These are phyloP conservation scores for Mirounga angustirostris DNA, from an alignment of 2,113 vertebrate species.

Conservation along the genomic window DNA sequence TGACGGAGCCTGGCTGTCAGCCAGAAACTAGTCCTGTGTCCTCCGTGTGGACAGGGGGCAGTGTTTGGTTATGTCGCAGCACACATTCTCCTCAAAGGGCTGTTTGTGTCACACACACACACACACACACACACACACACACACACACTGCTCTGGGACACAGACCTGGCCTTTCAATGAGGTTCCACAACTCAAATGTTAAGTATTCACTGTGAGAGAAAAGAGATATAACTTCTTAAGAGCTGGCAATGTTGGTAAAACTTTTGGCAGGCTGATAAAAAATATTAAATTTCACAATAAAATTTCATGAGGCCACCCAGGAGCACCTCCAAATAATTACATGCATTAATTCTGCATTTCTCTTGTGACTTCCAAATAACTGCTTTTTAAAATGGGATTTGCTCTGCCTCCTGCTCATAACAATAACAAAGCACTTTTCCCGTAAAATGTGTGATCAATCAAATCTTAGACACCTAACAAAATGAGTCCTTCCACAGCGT, in stretches of 20 bases:
- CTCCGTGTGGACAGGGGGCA: neutral
- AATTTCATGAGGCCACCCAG: constrained; percentile 71
- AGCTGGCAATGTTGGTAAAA: constrained; percentile 47
- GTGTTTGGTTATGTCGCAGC: neutral
- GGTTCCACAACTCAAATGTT: constrained; percentile 34
- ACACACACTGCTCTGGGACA: neutral
- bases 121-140: neutral
- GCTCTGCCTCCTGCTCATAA: constrained; percentile 65
- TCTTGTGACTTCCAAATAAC: constrained; percentile 74
- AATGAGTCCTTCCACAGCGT: constrained; percentile 46
- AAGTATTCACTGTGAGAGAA: constrained; percentile 26
- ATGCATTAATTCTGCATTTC: constrained; percentile 74
- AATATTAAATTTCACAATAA: constrained; percentile 70
- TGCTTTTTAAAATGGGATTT: constrained; percentile 77
- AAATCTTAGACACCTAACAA: constrained; percentile 59
- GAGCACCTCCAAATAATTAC: constrained; percentile 72
- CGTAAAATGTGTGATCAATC: constrained; percentile 69
- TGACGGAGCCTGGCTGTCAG: neutral
- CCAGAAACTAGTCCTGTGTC: neutral
- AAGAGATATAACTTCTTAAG: constrained; percentile 49
- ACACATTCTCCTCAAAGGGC: constrained; percentile 27
- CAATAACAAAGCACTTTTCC: constrained; percentile 56
- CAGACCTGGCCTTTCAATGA: constrained; percentile 37
- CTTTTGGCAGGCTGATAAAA: constrained; percentile 58
- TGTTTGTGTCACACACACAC: neutral